These are phyloP conservation scores for Tragulus kanchil DNA, from an alignment of 2,113 vertebrate species.

Conservation along the genomic window DNA sequence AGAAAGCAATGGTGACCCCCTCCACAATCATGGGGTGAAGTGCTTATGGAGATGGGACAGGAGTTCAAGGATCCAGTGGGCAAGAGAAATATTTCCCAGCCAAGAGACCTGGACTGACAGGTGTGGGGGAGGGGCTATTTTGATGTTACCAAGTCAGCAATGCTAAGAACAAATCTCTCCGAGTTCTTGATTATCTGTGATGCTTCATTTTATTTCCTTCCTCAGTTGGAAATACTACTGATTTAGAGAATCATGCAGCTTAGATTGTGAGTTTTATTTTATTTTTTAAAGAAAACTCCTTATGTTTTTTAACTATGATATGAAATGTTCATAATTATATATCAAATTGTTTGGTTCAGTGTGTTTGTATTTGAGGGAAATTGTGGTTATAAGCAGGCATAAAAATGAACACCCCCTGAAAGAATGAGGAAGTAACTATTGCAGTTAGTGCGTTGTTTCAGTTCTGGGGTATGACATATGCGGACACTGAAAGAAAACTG, in stretches of 20 bases:
- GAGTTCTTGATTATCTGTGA: not conserved
- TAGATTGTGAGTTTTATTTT: not conserved
- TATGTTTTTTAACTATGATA: not conserved
- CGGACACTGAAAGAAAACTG: not conserved
- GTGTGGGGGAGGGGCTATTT: fast-evolving
- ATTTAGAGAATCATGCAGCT: not conserved
- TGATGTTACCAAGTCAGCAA: not conserved
- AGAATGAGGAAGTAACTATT: slow-evolving; percentile 76
- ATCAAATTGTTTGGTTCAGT: slow-evolving; percentile 35
- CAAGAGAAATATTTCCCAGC: not conserved
- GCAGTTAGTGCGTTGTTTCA: slow-evolving; percentile 60
- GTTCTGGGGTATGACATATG: not conserved
- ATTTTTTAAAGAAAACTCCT: slow-evolving; percentile 30
- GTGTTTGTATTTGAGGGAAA: slow-evolving; percentile 63
- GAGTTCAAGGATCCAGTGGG: not conserved
- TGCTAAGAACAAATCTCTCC: not conserved
- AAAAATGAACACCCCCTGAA: slow-evolving; percentile 62
- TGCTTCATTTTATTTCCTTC: not conserved
- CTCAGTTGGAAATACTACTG: not conserved
- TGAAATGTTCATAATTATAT: slow-evolving; percentile 59
- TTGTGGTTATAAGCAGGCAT: slow-evolving; percentile 26
- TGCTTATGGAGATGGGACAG: not conserved
- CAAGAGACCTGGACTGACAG: not conserved
- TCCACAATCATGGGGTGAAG: not conserved
- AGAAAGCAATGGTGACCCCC: not conserved